Evolutionary conservation across 2,888 invertebrate species (phyloP).

Genomic region (Chymomyza amoena): DNA sequence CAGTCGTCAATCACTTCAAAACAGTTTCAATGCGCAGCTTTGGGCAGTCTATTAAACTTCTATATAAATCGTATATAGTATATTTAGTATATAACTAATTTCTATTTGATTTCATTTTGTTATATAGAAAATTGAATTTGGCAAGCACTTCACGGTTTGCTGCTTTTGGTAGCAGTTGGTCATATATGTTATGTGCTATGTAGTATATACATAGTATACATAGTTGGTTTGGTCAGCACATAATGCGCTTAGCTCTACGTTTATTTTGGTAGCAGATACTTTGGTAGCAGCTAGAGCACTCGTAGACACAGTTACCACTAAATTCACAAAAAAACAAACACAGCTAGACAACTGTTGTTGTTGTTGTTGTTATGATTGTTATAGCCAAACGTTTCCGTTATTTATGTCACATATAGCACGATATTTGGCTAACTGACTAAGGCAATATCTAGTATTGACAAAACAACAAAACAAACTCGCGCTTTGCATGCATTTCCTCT

Average conservation of each 20-base stretch:
- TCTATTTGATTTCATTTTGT: conserved; percentile 14
- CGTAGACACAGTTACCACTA: conserved; percentile 20
- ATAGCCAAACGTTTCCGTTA: conserved; percentile 59
- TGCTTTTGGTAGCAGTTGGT: conserved; percentile 60
- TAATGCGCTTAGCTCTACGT: conserved; percentile 47
- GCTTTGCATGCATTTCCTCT: conserved; percentile 46
- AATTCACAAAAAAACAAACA: conserved; percentile 1
- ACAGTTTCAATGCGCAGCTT: neutral
- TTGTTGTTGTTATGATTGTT: conserved; percentile 27
- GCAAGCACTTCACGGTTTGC: conserved; percentile 74
- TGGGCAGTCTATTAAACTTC: neutral
- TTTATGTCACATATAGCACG: conserved; percentile 43
- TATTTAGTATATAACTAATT: neutral
- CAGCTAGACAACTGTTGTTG: conserved; percentile 21
- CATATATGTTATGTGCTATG: neutral
- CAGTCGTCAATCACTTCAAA: neutral
- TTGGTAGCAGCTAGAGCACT: conserved; percentile 13
- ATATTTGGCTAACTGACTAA: conserved; percentile 3
- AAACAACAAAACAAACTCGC: conserved; percentile 60
- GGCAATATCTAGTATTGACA: conserved; percentile 57
- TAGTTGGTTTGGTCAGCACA: conserved; percentile 37
- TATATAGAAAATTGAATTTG: conserved; percentile 63
- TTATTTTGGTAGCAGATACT: conserved; percentile 42
- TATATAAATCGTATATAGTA: neutral
- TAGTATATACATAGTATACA: too few relatives aligned